Conservation (phyloP, 2,113 vertebrate species). For the Hydrolagus affinis region DNA sequence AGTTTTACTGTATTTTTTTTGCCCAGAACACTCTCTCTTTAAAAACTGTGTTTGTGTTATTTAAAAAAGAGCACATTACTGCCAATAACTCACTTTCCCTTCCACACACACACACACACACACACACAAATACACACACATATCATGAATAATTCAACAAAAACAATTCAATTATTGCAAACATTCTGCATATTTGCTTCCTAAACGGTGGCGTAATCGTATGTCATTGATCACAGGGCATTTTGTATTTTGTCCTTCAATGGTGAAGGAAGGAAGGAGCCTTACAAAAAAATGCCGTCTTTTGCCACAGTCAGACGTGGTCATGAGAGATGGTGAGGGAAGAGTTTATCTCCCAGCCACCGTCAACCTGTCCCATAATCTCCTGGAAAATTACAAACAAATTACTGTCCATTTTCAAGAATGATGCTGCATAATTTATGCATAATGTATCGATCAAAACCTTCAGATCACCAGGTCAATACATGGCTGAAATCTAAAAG, state of each 20-base stretch:
- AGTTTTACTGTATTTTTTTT: neutral
- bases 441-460: constrained; percentile 10
- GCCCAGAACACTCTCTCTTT: neutral
- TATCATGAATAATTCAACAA: neutral
- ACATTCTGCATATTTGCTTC: neutral
- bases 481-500: neutral
- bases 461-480: neutral
- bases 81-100: neutral
- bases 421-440: constrained; percentile 25
- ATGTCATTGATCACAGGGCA: neutral
- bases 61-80: neutral
- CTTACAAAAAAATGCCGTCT: neutral
- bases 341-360: constrained; percentile 10
- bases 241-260: neutral
- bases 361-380: constrained; percentile 1
- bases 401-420: constrained; percentile 26
- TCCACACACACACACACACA: neutral
- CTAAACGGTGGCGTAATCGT: neutral
- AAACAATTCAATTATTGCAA: neutral
- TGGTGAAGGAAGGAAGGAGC: neutral
- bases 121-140: neutral
- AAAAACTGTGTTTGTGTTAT: neutral
- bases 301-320: neutral
- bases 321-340: neutral
- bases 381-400: constrained; percentile 11